Conservation (phyloP, 2,113 vertebrate genomes). For the Engystomops pustulosus region DNA sequence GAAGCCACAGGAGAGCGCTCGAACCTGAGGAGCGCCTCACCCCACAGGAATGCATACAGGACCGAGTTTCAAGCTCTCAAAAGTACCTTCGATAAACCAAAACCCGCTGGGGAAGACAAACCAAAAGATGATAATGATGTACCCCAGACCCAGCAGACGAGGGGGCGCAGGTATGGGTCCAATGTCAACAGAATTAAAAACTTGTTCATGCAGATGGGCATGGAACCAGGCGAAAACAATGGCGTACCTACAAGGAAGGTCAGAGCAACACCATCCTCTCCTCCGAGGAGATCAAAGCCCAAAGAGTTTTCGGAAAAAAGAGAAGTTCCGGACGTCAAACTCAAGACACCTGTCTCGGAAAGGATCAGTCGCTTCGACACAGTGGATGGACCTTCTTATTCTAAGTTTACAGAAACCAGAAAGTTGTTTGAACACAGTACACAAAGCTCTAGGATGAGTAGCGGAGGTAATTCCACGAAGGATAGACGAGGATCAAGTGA, state of each 20-base stretch:
- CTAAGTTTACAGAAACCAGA: conserved; percentile 93
- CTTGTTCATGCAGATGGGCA: conserved; percentile 98
- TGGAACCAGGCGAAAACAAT: conserved; percentile 78
- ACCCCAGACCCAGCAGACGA: conserved; percentile 82
- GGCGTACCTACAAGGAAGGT: conserved; percentile 71
- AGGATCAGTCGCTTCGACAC: conserved; percentile 82
- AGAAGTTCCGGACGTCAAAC: conserved; percentile 84
- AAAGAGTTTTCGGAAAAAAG: conserved; percentile 89
- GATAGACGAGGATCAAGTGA: conserved; percentile 85
- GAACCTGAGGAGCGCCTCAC: conserved; percentile 94
- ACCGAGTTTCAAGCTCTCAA: conserved; percentile 97
- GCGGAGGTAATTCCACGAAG: conserved; percentile 83
- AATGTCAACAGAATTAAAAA: conserved; percentile 99
- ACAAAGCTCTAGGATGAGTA: conserved; percentile 80
- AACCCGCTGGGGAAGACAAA: conserved; percentile 84
- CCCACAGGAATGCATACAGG: conserved; percentile 96
- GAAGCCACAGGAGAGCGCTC: conserved; percentile 93
- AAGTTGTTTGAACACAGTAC: conserved; percentile 92
- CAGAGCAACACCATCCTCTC: conserved; percentile 77
- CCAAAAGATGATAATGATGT: conserved; percentile 76
- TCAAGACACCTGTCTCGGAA: conserved; percentile 85
- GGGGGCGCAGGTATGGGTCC: conserved; percentile 93
- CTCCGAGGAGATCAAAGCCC: conserved; percentile 84
- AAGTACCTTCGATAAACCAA: conserved; percentile 95
- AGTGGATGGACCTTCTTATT: conserved; percentile 79